These are phyloP conservation scores for Tyria jacobaeae DNA, from an alignment of 2,888 invertebrate genomes.

Conservation along the genomic window DNA sequence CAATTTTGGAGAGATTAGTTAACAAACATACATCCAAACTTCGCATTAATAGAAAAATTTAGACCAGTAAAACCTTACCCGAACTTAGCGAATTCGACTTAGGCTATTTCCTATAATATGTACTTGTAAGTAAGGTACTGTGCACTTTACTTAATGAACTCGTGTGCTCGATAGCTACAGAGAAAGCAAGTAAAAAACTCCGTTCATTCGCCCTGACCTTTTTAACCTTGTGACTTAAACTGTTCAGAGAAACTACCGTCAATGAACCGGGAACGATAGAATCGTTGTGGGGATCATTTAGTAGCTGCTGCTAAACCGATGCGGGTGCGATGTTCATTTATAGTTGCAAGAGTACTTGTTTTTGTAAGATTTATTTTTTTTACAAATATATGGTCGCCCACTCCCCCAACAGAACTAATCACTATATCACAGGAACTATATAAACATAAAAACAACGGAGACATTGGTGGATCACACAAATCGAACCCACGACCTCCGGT, in stretches of 20 bases:
- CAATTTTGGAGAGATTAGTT: too few species aligned
- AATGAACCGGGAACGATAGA: constrained; percentile 70
- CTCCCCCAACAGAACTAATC: too few species aligned
- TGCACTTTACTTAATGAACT: constrained; percentile 33
- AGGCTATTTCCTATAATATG: neutral
- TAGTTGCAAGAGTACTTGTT: too few species aligned
- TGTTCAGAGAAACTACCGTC: constrained; percentile 65
- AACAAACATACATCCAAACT: too few species aligned
- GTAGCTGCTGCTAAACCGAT: neutral
- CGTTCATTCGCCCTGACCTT: constrained; percentile 78
- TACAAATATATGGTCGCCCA: too few species aligned
- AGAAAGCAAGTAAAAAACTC: constrained; percentile 61
- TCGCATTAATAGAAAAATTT: too few species aligned
- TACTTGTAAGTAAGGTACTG: neutral
- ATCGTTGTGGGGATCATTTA: constrained; percentile 37
- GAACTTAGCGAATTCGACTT: constrained; percentile 1
- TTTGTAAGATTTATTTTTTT: neutral
- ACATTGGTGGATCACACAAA: too few species aligned
- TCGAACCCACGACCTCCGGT: too few species aligned
- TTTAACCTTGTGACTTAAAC: constrained; percentile 72
- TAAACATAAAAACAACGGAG: too few species aligned
- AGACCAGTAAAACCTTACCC: neutral
- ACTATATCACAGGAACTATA: too few species aligned
- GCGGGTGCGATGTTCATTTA: neutral
- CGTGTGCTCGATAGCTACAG: constrained; percentile 63